Percentiles rank a stretch among this genome's conserved stretches.
phyloP scores from a whole-genome alignment of 1,140 invertebrate genomes.

The Pissodes strobi region DNA sequence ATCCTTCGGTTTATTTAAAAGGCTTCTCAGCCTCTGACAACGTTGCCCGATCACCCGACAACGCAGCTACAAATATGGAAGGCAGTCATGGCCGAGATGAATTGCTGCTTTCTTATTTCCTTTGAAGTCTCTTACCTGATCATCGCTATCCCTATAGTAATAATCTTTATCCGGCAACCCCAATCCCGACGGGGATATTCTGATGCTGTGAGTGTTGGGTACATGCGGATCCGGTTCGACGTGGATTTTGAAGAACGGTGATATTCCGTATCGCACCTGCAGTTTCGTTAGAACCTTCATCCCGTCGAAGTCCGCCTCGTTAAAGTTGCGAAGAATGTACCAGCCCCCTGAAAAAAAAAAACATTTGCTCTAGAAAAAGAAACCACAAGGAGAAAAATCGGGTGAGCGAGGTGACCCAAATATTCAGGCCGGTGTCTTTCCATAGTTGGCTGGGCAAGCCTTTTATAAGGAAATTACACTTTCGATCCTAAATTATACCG shows the following conservation, averaged over 20 bases:
- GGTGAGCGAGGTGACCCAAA: too few species aligned
- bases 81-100: too few species aligned
- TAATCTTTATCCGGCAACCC: slow-evolving; percentile 61
- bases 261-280: slow-evolving; percentile 57
- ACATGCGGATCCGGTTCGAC: slow-evolving; percentile 59
- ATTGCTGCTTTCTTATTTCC: too few species aligned
- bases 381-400: not conserved
- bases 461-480: not conserved
- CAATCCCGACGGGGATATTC: slow-evolving; percentile 60
- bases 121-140: slow-evolving; percentile 48
- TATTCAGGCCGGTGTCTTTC: not conserved
- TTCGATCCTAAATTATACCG: slow-evolving; percentile 10
- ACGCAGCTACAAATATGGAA: too few species aligned
- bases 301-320: slow-evolving; percentile 57
- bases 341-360: slow-evolving; percentile 58
- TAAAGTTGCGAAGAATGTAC: slow-evolving; percentile 59
- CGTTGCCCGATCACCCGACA: too few species aligned
- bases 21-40: too few species aligned
- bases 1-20: too few species aligned
- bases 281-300: slow-evolving; percentile 53
- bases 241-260: slow-evolving; percentile 59
- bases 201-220: slow-evolving; percentile 57
- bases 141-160: slow-evolving; percentile 57
- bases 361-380: not conserved
- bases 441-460: not conserved